Evolutionary conservation across 1,140 invertebrate genomes (phyloP), one percentile per base, ranked within the genome.

Genomic region (Cydia fagiglandana): DNA sequence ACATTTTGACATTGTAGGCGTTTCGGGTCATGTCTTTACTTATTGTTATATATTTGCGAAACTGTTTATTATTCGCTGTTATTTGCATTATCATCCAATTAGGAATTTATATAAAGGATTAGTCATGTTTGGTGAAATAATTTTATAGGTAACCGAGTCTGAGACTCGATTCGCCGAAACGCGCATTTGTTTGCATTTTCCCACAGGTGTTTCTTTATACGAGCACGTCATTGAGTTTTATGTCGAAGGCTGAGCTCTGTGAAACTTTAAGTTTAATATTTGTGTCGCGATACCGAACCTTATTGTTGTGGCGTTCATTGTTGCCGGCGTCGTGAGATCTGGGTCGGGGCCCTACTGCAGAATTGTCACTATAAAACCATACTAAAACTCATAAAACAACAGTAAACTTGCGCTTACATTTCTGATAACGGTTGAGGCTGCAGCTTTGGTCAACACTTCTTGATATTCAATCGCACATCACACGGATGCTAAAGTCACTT

Each of bases 391-490:
- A 77, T 80, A 81, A 81, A 84, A 83, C 80, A 84, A 83, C 80
- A 85, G 34, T 70, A 70, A 86, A 87, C 85, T 87, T 82, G 82
- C 84, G 84, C 91, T 92, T 92, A 92, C 91, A 85, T 92, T 92
- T 82, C 75, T 80, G 83, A 80, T 82, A 89, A 87, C 85, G 89
- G 91, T 83, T 85, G 91, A 91, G 89, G 89, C 90, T 91, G 91
- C 91, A 83, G 84, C 86, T 75, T 24, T 85, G 47, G 75, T 77
- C 77, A 81, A 81, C 79, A 84, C 85, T 89, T 64, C 82, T 82
- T 84, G 74, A 81, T 76, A 80, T 80, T 88, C 85, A 86, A 66
- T 81, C 45, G 90, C 88, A 91, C 91, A 92, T 91, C 81, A 88
- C 89, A 90, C 87, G 86, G 66, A 75, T 70, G 85, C 68, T 77